Base-by-base conservation (phyloP, 2,113 vertebrate genomes). In the Furnarius figulus region DNA sequence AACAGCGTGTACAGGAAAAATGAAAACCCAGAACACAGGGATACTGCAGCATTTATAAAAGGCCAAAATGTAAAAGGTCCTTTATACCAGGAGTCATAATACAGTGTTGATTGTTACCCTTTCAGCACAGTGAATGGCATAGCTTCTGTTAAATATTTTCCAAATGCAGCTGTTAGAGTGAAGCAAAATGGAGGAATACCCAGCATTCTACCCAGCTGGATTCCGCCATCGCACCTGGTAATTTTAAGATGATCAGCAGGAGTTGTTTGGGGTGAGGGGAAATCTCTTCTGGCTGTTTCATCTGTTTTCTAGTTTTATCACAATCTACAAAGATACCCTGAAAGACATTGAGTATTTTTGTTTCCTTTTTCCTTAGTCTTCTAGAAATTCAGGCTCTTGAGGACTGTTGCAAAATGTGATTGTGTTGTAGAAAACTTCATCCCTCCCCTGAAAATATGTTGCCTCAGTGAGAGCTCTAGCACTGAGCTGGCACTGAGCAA, bases 11-110 rank as follows among this genome's bases (percentile, higher is more conserved):
- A 18, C 30, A 33, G 59, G 53, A 76, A 25, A 55, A 53, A 58
- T 0, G 5, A 33, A 46, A 79, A 90, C 13, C 0, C 35, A n/a
- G 24, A 61, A 73, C 55, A 28, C 0, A 3, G 28, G 62, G 23
- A 61, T 50, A 12, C 5, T 11, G 31, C 62, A 81, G 66, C 31
- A 42, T 78, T 72, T 25, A 14, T 62, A 31, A 37, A 83, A 88
- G n/a, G 49, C 70, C 76, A 82, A 52, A 35, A 70, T 50, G 16
- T 62, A 46, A 53, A 80, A 42, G 10, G 30, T 19, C 30, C 12
- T 47, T 66, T 73, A 23, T 46, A 55, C 42, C 42, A 53, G 78
- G 33, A 62, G 25, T 63, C 2, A 4, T 35, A n/a, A 27, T 18
- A 10, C 7, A 62, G 23, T 33, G n/a, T 18, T 70, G 30, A n/a